Percentiles rank a stretch among this genome's conserved stretches.
Conservation (phyloP, 2,888 invertebrate species). For the Blomia tropicalis region DNA sequence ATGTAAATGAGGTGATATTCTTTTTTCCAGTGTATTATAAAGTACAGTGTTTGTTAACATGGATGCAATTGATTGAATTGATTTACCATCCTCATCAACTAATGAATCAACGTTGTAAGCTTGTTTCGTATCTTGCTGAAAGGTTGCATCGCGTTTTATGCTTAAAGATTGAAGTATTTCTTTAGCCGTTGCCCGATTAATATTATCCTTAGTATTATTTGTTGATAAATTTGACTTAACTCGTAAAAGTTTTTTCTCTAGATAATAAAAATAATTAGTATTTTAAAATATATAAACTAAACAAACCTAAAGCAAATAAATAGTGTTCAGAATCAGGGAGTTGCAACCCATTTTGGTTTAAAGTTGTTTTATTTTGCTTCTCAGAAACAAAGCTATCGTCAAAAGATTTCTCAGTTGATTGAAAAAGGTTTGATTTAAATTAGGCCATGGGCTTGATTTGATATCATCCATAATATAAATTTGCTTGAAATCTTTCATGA, state of each 20-base stretch:
- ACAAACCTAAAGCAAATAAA: background rate
- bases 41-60: background rate
- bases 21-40: slow-evolving; percentile 6
- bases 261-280: background rate
- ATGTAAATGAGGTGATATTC: slow-evolving; percentile 1
- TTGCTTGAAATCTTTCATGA: too few species aligned
- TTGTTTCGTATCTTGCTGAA: background rate
- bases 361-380: too few species aligned
- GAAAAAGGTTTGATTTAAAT: too few species aligned
- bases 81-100: background rate
- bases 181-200: background rate
- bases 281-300: background rate
- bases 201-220: background rate
- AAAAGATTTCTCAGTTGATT: too few species aligned
- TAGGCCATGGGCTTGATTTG: too few species aligned
- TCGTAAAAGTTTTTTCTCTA: background rate
- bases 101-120: background rate
- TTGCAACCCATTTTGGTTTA: slow-evolving; percentile 5
- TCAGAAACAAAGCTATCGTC: background rate
- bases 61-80: background rate
- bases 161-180: background rate
- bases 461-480: too few species aligned
- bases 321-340: slow-evolving; percentile 7
- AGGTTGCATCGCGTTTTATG: slow-evolving; percentile 3
- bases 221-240: background rate